Evolutionary conservation across 2,888 invertebrate species (phyloP), one percentile per base, ranked within the genome.

Genomic region (Operophtera brumata): DNA sequence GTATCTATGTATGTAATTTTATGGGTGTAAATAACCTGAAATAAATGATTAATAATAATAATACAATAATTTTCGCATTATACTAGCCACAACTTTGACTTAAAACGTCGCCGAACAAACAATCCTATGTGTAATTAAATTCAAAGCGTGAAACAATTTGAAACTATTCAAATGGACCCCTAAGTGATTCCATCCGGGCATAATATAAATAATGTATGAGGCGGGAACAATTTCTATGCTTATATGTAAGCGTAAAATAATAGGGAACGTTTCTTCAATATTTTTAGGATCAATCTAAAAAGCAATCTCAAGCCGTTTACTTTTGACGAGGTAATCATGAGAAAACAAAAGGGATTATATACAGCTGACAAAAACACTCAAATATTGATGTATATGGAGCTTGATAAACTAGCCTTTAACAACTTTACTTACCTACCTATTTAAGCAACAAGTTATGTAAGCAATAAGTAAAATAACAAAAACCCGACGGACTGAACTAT

Each of bases 141-240:
- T 70, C 61, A 57, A 62, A 67, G 54, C 45, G 52, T 42, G 20
- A 20, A 49, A 54, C 60, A 59, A 54, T 51, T 51, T 46, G 42
- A 61, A 67, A 69, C 67, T 69, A 73, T 73, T 69, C 64, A 66
- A 74, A 73, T 74, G 59, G 69, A 67, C 58, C 58, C 62, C 55
- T 52, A 51, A 61, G 59, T 66, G 64, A 71, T 67, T 63, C 63
- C 57, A 56, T 46, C 51, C 44, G 59, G 47, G 57, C 43, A 45
- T 54, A n/a, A 53, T 51, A 59, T 52, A 52, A 49, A 60, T 64
- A 44, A 62, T 64, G 45, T 55, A 62, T 62, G 60, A 57, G 52
- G 34, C 36, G 43, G 36, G 25, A 39, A 57, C 53, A 53, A 59
- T 59, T 56, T 64, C 49, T 40, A 54, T 43, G 54, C 39, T 56